Conservation (phyloP, 2,888 invertebrate species). For the Campoletis raptor region DNA sequence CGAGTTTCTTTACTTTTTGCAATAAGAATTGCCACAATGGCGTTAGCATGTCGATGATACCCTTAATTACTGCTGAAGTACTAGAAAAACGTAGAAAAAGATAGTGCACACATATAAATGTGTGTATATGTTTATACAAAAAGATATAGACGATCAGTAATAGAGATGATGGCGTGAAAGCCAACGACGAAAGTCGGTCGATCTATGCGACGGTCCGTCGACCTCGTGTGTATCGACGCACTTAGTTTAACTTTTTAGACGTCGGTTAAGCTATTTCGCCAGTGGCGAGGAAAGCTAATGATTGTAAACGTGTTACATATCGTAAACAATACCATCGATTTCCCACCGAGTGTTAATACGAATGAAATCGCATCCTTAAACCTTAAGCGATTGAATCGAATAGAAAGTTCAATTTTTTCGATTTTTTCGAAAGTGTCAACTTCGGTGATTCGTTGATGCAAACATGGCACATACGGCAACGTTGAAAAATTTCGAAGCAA, state of each 20-base stretch:
- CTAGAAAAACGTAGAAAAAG: conserved; percentile 7
- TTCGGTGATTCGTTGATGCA: neutral
- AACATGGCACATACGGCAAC: neutral
- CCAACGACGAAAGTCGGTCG: conserved; percentile 80
- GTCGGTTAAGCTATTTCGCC: conserved; percentile 53
- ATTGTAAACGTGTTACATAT: conserved; percentile 20
- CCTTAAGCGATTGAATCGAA: neutral
- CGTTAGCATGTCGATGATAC: conserved; percentile 9
- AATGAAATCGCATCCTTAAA: neutral
- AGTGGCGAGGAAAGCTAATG: conserved; percentile 65
- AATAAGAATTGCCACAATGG: neutral
- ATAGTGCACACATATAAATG: neutral
- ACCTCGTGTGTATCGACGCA: conserved; percentile 57
- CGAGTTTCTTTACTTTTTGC: conserved; percentile 46
- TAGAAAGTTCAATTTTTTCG: neutral
- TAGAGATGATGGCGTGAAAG: conserved; percentile 76
- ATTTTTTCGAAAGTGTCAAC: too few relatives aligned
- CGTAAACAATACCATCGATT: neutral
- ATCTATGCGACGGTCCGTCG: conserved; percentile 66
- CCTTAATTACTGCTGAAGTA: conserved; percentile 17
- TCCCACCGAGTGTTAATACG: neutral
- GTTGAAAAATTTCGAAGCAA: neutral
- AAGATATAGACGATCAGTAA: conserved; percentile 42
- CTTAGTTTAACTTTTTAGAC: conserved; percentile 33
- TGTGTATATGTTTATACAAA: neutral